Conservation (phyloP, 2,888 invertebrate species). For the Agonopterix arenella region DNA sequence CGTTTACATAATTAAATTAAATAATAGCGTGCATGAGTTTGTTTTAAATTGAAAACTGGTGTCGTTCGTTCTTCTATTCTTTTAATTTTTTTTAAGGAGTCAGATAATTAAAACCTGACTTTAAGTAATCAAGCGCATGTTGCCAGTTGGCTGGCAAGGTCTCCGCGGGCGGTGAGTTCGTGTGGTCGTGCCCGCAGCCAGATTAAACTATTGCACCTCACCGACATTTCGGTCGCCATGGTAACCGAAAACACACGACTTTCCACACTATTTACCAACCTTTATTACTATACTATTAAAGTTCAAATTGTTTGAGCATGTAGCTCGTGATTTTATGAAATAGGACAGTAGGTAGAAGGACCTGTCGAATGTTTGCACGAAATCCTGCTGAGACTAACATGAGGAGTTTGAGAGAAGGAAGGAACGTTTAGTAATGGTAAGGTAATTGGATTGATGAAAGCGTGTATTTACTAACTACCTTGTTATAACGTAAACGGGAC, state of each 20-base stretch:
- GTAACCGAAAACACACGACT: slow-evolving; percentile 56
- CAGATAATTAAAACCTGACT: background rate
- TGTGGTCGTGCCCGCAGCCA: slow-evolving; percentile 60
- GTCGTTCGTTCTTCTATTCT: background rate
- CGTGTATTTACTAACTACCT: too few species aligned
- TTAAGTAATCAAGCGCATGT: slow-evolving; percentile 2
- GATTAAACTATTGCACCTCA: slow-evolving; percentile 64
- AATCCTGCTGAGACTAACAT: slow-evolving; percentile 7
- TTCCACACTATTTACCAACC: background rate
- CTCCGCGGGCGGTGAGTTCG: slow-evolving; percentile 52
- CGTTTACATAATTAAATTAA: too few species aligned
- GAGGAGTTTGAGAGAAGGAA: too few species aligned
- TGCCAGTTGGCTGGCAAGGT: slow-evolving; percentile 35
- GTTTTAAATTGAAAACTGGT: background rate
- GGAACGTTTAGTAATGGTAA: too few species aligned
- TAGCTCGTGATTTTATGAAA: slow-evolving; percentile 42
- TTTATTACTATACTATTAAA: background rate
- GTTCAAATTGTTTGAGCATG: background rate
- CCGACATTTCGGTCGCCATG: slow-evolving; percentile 63
- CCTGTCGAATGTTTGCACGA: slow-evolving; percentile 44
- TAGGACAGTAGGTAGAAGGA: slow-evolving; percentile 29
- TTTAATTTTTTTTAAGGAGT: background rate
- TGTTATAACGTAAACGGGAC: too few species aligned
- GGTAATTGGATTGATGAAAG: too few species aligned
- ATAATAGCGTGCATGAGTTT: too few species aligned